These are phyloP conservation scores for Thunnus maccoyii DNA, from an alignment of 2,113 vertebrate genomes.

Conservation along the genomic window DNA sequence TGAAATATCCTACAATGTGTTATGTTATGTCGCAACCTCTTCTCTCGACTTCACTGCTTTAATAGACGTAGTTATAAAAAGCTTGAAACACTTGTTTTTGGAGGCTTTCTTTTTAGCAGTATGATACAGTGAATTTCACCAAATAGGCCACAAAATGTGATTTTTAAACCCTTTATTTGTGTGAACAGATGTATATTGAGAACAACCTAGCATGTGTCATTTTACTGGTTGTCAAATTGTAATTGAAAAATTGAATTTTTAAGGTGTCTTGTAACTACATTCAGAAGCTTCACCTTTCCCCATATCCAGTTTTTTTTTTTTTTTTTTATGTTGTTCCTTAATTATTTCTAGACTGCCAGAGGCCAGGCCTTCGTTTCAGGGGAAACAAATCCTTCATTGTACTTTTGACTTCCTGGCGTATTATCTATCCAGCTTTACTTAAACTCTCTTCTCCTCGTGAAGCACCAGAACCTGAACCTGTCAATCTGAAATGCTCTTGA, in stretches of 20 bases:
- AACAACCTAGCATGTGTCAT: background rate
- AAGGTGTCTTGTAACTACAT: background rate
- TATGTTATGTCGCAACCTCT: background rate
- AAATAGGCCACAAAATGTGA: background rate
- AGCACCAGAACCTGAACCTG: background rate
- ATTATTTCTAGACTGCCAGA: background rate
- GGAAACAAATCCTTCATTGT: background rate
- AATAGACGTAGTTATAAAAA: background rate
- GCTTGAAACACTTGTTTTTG: no score
- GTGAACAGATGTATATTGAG: background rate
- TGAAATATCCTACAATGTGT: conserved; percentile 20
- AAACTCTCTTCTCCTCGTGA: background rate
- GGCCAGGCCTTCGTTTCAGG: no score
- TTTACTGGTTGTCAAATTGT: background rate
- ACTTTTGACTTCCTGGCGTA: background rate
- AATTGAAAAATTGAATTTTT: background rate
- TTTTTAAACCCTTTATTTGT: background rate
- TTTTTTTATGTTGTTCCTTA: background rate
- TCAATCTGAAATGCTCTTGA: no score
- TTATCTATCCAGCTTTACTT: background rate
- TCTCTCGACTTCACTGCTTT: background rate
- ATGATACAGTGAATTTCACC: background rate
- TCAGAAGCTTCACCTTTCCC: background rate
- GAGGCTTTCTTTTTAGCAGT: background rate
- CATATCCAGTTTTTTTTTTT: no score